Percentiles rank a stretch among this genome's conserved stretches.
Evolutionary conservation across 2,888 invertebrate genomes (phyloP).

Genomic region (Synergus itoensis): DNA sequence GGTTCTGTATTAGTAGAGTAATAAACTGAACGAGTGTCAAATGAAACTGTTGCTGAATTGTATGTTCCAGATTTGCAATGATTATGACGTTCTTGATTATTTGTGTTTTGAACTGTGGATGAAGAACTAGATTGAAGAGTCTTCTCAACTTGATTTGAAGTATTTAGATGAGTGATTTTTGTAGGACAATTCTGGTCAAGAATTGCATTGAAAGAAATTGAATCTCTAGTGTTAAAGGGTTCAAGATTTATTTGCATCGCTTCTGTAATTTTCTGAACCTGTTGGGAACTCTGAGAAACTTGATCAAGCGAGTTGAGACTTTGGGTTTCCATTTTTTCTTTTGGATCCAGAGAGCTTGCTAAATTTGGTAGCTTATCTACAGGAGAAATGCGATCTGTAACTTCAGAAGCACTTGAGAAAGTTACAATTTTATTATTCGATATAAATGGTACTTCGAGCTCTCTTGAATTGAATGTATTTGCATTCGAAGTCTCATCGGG

Average conservation of each 20-base stretch:
- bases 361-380: constrained; percentile 46
- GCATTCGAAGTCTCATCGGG: constrained; percentile 48
- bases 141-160: not conserved
- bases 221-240: not conserved
- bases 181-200: not conserved
- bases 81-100: constrained; percentile 40
- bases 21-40: constrained; percentile 22
- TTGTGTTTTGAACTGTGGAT: constrained; percentile 1
- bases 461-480: constrained; percentile 56
- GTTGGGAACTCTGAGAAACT: not conserved
- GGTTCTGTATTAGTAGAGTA: not conserved
- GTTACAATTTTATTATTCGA: constrained; percentile 47
- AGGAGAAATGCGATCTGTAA: constrained; percentile 43
- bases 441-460: constrained; percentile 53
- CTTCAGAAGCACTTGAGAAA: constrained; percentile 46
- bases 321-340: constrained; percentile 51
- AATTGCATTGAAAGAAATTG: constrained; percentile 8
- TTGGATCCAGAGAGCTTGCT: constrained; percentile 49
- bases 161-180: not conserved
- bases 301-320: not conserved
- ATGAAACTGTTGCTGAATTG: not conserved
- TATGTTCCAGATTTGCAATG: constrained; percentile 39
- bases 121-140: constrained; percentile 29
- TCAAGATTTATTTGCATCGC: constrained; percentile 23
- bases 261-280: constrained; percentile 24